A percentile compares a stretch with the other conserved stretches of the same genome.
phyloP scores from a whole-genome alignment of 2,113 vertebrate genomes.

The Cyprinodon brontotheroides region DNA sequence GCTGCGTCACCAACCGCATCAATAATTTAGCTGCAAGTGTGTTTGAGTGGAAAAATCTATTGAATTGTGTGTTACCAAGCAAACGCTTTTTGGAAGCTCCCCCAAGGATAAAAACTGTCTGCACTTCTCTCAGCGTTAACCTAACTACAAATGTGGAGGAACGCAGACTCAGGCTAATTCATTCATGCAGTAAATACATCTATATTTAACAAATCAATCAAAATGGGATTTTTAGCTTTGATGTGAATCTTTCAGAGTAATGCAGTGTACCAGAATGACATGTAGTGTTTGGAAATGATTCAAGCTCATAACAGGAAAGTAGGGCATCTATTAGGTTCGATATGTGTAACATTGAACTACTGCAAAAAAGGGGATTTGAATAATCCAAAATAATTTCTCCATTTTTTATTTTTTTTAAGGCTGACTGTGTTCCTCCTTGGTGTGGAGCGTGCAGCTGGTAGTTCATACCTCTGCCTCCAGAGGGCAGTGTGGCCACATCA shows the following conservation, averaged over 20 bases:
- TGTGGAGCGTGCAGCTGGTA: background rate
- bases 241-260: background rate
- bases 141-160: slow-evolving; percentile 13
- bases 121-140: slow-evolving; percentile 11
- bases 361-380: background rate
- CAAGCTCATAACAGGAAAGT: background rate
- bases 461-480: slow-evolving; percentile 95
- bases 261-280: background rate
- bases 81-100: slow-evolving; percentile 34
- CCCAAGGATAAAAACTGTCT: slow-evolving; percentile 9
- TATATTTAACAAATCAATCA: slow-evolving; percentile 8
- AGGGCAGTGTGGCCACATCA: slow-evolving; percentile 90
- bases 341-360: background rate
- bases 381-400: background rate
- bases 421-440: background rate
- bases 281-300: slow-evolving; percentile 1
- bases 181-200: background rate
- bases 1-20: slow-evolving; percentile 55
- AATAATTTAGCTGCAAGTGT: slow-evolving; percentile 46
- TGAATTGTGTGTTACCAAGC: slow-evolving; percentile 19
- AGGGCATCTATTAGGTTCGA: background rate
- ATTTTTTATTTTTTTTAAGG: background rate
- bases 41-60: slow-evolving; percentile 27
- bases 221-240: slow-evolving; percentile 1
- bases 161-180: slow-evolving; percentile 4